Conservation (phyloP, 2,113 vertebrate species). For the Tragelaphus imberbis region DNA sequence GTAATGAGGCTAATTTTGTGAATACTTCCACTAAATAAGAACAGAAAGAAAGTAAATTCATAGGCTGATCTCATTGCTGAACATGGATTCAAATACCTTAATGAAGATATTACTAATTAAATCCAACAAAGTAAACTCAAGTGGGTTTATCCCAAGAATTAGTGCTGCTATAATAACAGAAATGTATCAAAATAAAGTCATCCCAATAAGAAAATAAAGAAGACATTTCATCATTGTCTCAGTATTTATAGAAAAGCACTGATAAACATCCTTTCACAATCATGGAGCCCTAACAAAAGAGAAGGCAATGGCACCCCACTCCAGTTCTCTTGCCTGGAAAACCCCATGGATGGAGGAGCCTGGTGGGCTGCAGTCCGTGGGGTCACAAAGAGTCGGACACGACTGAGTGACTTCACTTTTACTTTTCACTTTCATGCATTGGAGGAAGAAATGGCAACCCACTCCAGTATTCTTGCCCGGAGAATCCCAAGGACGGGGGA, state of each 20-base stretch:
- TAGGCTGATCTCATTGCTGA: background rate
- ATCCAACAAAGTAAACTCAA: background rate
- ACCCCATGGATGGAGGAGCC: no score
- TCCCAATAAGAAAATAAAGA: background rate
- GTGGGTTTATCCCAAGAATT: background rate
- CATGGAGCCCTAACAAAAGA: background rate
- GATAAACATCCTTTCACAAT: background rate
- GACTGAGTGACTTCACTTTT: no score
- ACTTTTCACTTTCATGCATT: no score
- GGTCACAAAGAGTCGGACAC: fast-evolving
- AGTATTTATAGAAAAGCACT: background rate
- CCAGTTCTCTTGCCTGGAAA: no score
- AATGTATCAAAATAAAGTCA: background rate
- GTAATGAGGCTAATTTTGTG: background rate
- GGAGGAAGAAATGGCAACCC: no score
- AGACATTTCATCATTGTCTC: background rate
- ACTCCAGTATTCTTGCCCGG: no score
- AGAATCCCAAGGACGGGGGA: fast-evolving
- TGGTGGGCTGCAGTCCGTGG: no score
- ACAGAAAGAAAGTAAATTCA: background rate
- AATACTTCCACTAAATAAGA: background rate
- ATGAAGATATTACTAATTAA: background rate
- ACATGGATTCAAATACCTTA: background rate
- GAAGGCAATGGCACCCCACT: background rate
- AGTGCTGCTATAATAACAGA: background rate